Conservation (phyloP, 2,113 vertebrate species). For the Phaethon lepturus region DNA sequence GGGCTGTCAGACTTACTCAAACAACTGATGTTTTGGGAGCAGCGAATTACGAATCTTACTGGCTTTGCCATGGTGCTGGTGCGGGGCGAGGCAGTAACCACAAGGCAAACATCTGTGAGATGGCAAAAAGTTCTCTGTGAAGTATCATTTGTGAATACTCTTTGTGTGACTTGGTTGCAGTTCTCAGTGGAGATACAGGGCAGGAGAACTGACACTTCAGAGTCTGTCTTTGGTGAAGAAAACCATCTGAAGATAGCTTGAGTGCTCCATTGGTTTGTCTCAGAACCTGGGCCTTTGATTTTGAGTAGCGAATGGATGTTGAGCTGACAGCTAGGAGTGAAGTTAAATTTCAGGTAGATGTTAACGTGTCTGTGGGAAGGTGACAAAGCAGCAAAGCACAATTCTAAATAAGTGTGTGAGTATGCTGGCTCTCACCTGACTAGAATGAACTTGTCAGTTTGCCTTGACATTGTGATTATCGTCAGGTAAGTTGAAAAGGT, state of each 20-base stretch:
- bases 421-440: not conserved
- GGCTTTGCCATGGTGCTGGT: not conserved
- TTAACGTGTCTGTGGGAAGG: rapidly evolving
- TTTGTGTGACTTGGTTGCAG: not conserved
- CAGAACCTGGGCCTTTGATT: not conserved
- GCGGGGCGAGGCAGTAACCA: not conserved
- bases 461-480: not conserved
- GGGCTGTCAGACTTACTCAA: not conserved
- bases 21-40: not conserved
- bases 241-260: not conserved
- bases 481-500: not conserved
- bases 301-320: not conserved
- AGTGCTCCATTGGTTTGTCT: not conserved
- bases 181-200: not conserved
- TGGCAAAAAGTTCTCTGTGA: not conserved
- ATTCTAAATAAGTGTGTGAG: not conserved
- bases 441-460: not conserved
- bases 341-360: not conserved
- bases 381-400: not conserved
- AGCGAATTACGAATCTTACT: not conserved
- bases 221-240: not conserved
- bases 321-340: not conserved
- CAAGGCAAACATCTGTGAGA: not conserved
- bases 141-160: not conserved
- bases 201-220: not conserved